Evolutionary conservation across 2,888 invertebrate genomes (phyloP).

Genomic region (Philaethria dido): DNA sequence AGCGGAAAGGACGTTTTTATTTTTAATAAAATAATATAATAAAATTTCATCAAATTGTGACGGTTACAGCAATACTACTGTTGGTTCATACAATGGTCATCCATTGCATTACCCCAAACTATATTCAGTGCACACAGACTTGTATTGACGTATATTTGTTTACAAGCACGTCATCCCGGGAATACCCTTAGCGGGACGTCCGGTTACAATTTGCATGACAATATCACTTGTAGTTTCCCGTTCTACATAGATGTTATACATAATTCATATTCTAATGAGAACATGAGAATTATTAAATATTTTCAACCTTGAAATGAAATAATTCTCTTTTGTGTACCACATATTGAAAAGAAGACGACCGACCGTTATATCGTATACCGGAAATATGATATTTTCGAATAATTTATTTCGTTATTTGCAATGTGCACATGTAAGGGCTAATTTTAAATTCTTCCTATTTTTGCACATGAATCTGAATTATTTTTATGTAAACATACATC

Average conservation of each 20-base stretch:
- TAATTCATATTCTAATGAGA: constrained; percentile 77
- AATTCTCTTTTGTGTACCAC: neutral
- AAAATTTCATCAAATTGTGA: neutral
- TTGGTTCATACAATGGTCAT: constrained; percentile 4
- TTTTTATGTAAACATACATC: too few species aligned
- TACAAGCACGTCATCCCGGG: constrained; percentile 65
- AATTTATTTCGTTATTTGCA: too few species aligned
- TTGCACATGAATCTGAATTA: too few species aligned
- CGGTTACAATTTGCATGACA: constrained; percentile 82
- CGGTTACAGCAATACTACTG: neutral
- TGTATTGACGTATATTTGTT: constrained; percentile 55
- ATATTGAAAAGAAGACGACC: neutral
- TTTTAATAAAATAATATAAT: neutral
- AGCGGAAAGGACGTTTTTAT: too few species aligned
- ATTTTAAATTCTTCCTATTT: too few species aligned
- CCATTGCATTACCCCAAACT: constrained; percentile 24
- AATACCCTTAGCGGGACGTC: constrained; percentile 64
- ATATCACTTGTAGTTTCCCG: constrained; percentile 68
- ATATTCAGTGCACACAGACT: constrained; percentile 31
- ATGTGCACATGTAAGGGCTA: too few species aligned
- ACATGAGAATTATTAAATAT: constrained; percentile 53
- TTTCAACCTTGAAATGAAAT: neutral
- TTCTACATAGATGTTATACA: constrained; percentile 77
- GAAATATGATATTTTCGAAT: neutral
- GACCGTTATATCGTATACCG: neutral